These are phyloP conservation scores for Smutsia temminckii DNA, from an alignment of 2,797 vertebrate genomes.

Conservation along the genomic window DNA sequence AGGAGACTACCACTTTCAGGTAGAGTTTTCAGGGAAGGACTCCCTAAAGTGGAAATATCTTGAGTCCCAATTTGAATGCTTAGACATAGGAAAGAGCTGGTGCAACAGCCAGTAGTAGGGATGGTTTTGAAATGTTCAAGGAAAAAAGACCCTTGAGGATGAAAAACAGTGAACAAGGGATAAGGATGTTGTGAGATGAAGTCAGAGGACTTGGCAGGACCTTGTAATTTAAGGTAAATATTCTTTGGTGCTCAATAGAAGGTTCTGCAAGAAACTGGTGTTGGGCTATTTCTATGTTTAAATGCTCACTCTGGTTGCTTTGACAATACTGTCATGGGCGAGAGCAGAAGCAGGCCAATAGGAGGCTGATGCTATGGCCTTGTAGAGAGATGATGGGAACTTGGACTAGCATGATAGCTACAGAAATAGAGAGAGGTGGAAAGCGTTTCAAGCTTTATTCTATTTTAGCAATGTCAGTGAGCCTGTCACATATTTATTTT, in stretches of 20 bases:
- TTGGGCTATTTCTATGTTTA: neutral
- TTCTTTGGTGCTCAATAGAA: neutral
- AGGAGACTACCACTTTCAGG: neutral
- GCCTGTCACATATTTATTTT: neutral
- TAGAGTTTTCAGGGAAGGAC: neutral
- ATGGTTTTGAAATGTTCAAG: neutral
- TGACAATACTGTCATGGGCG: neutral
- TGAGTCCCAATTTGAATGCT: neutral
- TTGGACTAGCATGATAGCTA: neutral
- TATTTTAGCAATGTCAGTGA: neutral
- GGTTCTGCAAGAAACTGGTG: neutral
- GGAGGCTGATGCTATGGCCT: neutral
- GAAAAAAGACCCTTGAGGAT: neutral
- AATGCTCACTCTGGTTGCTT: neutral
- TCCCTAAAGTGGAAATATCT: neutral
- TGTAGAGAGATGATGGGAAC: neutral
- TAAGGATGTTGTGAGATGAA: neutral
- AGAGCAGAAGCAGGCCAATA: neutral
- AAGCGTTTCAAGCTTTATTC: neutral
- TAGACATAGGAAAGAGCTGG: neutral
- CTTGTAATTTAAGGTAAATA: neutral
- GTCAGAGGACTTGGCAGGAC: neutral
- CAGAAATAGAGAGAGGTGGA: neutral
- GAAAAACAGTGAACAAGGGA: neutral
- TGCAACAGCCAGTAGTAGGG: fast-evolving